Percentiles rank a stretch among this genome's conserved stretches.
Conservation (phyloP, 2,888 invertebrate genomes). For the Cheilosia impressa region DNA sequence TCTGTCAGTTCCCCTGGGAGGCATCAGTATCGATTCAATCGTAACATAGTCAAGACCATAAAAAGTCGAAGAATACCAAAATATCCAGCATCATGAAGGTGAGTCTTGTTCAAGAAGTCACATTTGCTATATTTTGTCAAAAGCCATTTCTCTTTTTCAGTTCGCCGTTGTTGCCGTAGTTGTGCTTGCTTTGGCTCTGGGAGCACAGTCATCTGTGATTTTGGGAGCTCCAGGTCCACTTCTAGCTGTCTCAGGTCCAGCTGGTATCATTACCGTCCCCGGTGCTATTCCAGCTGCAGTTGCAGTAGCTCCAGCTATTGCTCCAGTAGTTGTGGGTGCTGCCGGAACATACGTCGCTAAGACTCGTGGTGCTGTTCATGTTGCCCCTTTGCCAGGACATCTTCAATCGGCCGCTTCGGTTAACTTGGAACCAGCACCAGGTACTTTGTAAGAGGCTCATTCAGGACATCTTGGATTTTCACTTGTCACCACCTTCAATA, state of each 20-base stretch:
- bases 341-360: constrained; percentile 67
- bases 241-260: constrained; percentile 22
- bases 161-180: constrained; percentile 70
- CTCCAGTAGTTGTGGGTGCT: constrained; percentile 61
- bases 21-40: constrained; percentile 81
- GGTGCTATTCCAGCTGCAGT: constrained; percentile 40
- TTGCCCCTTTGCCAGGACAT: constrained; percentile 66
- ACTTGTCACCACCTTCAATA: constrained; percentile 12
- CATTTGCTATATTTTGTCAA: too few species aligned
- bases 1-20: constrained; percentile 1
- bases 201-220: constrained; percentile 49
- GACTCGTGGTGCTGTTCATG: constrained; percentile 67
- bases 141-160: constrained; percentile 16
- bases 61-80: constrained; percentile 45
- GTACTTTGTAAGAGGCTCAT: constrained; percentile 46
- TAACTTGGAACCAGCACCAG: constrained; percentile 68
- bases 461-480: background rate
- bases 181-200: constrained; percentile 59
- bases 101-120: background rate
- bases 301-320: constrained; percentile 26
- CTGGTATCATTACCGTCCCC: constrained; percentile 15
- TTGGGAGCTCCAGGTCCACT: constrained; percentile 48
- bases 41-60: constrained; percentile 76
- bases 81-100: constrained; percentile 66
- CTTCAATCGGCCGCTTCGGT: constrained; percentile 63